Evolutionary conservation across 2,113 vertebrate species (phyloP).

Genomic region (Tachuris rubrigastra): DNA sequence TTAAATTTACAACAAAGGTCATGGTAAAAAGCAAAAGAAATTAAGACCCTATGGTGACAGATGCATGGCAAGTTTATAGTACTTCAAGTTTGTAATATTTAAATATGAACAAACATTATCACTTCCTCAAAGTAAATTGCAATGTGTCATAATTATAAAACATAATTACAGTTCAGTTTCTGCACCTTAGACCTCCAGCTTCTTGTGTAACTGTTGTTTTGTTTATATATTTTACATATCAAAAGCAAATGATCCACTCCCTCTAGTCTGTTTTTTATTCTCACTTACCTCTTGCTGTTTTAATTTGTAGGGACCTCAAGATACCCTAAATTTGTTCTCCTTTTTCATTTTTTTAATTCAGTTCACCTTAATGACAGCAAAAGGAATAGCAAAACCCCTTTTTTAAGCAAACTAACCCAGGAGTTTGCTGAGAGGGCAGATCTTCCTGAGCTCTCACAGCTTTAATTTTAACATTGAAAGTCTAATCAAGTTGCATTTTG

Average conservation of each 20-base stretch:
- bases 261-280: background rate
- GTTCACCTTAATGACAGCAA: background rate
- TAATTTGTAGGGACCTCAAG: background rate
- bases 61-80: background rate
- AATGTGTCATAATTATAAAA: background rate
- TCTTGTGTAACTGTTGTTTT: background rate
- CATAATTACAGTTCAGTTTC: background rate
- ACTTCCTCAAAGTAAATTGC: background rate
- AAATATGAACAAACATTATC: background rate
- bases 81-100: background rate
- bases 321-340: background rate
- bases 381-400: background rate
- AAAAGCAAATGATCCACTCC: background rate
- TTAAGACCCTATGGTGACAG: background rate
- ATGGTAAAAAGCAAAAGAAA: background rate
- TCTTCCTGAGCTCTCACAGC: background rate
- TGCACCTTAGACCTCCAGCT: background rate
- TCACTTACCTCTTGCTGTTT: background rate
- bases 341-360: conserved; percentile 7
- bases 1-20: background rate
- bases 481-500: conserved; percentile 34
- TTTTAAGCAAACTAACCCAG: background rate
- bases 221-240: background rate
- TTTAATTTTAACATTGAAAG: conserved; percentile 37
- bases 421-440: conserved; percentile 18